Percentiles rank a stretch among this genome's conserved stretches.
These are phyloP conservation scores for Ennomos erosarius DNA, from an alignment of 2,888 invertebrate genomes.

Conservation along the genomic window DNA sequence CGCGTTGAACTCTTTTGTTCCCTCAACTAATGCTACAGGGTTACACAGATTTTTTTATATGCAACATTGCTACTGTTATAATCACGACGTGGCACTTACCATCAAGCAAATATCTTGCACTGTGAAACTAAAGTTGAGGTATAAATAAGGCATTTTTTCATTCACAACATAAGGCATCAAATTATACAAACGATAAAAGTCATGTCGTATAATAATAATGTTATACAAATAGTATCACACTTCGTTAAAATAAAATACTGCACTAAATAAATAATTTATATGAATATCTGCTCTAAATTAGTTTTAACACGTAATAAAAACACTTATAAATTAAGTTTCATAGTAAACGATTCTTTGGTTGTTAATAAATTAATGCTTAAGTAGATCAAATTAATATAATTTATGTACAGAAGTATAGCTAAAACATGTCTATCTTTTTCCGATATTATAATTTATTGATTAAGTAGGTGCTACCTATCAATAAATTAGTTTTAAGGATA, in stretches of 20 bases:
- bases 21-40: too few species aligned
- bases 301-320: conserved; percentile 37
- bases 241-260: conserved; percentile 10
- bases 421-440: conserved; percentile 16
- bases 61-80: too few species aligned
- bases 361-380: conserved; percentile 26
- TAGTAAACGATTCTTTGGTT: conserved; percentile 20
- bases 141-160: too few species aligned
- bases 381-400: conserved; percentile 22
- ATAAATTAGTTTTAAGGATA: not conserved
- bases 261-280: conserved; percentile 29
- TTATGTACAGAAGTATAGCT: conserved; percentile 9
- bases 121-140: too few species aligned
- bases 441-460: conserved; percentile 5
- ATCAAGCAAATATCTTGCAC: too few species aligned
- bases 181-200: not conserved
- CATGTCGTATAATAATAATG: not conserved
- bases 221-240: conserved; percentile 18
- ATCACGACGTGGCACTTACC: too few species aligned
- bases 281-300: conserved; percentile 37
- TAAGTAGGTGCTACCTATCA: not conserved
- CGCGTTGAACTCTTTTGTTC: too few species aligned
- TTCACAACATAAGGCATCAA: not conserved
- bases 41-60: too few species aligned
- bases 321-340: conserved; percentile 33